Evolutionary conservation across 2,888 invertebrate genomes (phyloP).

Genomic region (Incurvaria masculella): DNA sequence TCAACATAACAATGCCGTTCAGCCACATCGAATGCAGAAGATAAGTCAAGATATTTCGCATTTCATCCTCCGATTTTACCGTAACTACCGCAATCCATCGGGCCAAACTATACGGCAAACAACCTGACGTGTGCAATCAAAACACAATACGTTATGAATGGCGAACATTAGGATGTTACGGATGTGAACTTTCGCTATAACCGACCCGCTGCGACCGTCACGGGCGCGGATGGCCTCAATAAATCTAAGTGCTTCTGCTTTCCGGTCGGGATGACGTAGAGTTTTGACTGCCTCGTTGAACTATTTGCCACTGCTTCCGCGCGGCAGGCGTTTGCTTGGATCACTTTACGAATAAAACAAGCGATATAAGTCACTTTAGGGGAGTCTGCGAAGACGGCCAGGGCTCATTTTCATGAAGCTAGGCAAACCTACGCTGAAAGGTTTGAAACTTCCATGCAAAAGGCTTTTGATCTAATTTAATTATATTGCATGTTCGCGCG

Average conservation of each 20-base stretch:
- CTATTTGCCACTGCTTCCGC: background rate
- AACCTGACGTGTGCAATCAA: slow-evolving; percentile 31
- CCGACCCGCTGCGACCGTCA: slow-evolving; percentile 39
- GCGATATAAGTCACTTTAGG: too few relatives aligned
- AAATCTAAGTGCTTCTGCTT: background rate
- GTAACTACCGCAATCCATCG: background rate
- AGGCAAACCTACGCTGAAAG: too few relatives aligned
- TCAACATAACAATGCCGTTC: background rate
- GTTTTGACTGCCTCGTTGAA: background rate
- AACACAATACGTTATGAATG: slow-evolving; percentile 55
- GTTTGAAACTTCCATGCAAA: too few relatives aligned
- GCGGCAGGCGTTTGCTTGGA: too few relatives aligned
- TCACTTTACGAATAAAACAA: too few relatives aligned
- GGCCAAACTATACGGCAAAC: slow-evolving; percentile 2
- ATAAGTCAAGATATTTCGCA: background rate
- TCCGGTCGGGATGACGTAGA: background rate
- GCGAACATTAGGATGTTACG: slow-evolving; percentile 31
- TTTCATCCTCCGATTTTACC: background rate
- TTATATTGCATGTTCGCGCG: too few relatives aligned
- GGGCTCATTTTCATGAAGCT: too few relatives aligned
- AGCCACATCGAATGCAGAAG: background rate
- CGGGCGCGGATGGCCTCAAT: background rate
- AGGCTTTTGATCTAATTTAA: too few relatives aligned
- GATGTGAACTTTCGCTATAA: slow-evolving; percentile 37
- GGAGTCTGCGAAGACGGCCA: too few relatives aligned